A percentile compares a stretch with the other conserved stretches of the same genome.
phyloP scores from a whole-genome alignment of 1,140 invertebrate genomes.

The Sycophila sp. region DNA sequence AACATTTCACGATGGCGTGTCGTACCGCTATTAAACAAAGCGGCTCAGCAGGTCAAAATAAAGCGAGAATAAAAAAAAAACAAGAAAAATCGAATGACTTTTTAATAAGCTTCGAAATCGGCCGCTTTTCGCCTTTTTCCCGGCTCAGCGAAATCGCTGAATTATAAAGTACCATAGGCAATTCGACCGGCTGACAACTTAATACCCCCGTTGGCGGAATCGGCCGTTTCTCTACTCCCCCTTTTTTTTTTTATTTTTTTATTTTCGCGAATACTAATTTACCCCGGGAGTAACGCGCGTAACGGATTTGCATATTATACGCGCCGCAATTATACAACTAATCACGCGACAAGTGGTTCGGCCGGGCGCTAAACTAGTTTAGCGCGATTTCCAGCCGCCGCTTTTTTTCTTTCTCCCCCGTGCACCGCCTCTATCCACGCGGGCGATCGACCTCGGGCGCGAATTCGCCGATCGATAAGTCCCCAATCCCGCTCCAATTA shows the following conservation, averaged over 20 bases:
- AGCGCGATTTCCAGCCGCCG: neutral
- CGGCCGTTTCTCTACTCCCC: neutral
- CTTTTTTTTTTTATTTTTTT: neutral
- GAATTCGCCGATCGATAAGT: neutral
- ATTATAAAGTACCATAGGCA: neutral
- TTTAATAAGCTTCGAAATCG: too few species aligned
- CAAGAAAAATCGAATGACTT: too few species aligned
- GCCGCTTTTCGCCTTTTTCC: too few species aligned
- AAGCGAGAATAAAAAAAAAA: too few species aligned
- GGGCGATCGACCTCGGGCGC: neutral
- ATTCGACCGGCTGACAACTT: neutral
- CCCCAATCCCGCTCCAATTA: neutral
- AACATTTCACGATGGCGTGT: too few species aligned
- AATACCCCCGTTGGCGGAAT: neutral
- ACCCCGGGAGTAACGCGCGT: too few species aligned
- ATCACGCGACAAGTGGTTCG: neutral
- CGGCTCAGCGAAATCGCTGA: neutral
- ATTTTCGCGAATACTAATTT: neutral
- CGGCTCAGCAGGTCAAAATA: too few species aligned
- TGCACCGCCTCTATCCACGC: neutral
- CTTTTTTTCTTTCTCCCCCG: too few species aligned
- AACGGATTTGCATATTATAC: conserved; percentile 16
- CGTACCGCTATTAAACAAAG: too few species aligned
- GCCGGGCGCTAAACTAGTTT: neutral
- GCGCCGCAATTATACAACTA: neutral